A percentile compares a stretch with the other conserved stretches of the same genome.
Conservation (phyloP, 2,797 vertebrate genomes). For the Argya squamiceps region DNA sequence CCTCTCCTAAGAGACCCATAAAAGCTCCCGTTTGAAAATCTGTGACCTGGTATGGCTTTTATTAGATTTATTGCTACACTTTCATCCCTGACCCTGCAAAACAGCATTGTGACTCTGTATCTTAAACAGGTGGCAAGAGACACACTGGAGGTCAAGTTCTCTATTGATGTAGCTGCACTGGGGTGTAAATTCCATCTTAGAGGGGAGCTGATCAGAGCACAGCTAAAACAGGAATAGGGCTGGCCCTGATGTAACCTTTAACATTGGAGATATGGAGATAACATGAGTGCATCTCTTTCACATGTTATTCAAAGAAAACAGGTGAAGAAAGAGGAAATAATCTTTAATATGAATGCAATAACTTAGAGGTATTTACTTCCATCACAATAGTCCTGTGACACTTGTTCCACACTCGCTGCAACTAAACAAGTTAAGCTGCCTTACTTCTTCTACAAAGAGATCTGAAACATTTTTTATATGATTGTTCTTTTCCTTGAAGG, state of each 20-base stretch:
- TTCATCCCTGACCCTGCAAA: not conserved
- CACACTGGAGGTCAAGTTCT: not conserved
- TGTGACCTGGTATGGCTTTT: not conserved
- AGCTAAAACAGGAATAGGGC: not conserved
- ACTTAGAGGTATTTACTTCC: not conserved
- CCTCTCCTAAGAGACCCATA: not conserved
- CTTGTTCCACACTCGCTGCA: not conserved
- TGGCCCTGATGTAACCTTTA: not conserved
- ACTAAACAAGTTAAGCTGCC: not conserved
- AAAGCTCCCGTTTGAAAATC: not conserved
- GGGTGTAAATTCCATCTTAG: not conserved
- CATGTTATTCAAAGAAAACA: not conserved
- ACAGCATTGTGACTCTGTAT: not conserved
- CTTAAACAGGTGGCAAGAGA: not conserved
- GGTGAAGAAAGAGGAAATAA: not conserved
- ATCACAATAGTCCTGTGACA: not conserved
- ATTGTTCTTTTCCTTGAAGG: not conserved
- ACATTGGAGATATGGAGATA: not conserved
- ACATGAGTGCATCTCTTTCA: not conserved
- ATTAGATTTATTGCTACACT: not conserved
- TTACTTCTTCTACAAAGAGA: not conserved
- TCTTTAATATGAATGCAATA: not conserved
- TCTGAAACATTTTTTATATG: not conserved
- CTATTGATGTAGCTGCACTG: not conserved
- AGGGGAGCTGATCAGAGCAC: not conserved